Base-by-base conservation (phyloP, 2,113 vertebrate genomes). In the Syngnathus scovelli region DNA sequence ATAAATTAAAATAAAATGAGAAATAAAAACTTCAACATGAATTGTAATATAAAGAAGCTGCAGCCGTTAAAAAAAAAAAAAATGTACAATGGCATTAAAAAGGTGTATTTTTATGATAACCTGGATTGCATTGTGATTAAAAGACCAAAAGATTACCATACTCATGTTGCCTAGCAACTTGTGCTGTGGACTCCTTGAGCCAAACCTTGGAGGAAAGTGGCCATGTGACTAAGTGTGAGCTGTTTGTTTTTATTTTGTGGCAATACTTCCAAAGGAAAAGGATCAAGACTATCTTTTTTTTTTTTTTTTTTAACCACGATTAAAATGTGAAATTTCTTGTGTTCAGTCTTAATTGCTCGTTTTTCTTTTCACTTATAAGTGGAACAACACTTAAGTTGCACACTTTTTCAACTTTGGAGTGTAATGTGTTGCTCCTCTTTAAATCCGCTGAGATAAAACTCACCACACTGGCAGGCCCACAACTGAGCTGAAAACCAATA, bases 401-500 rank as follows among this genome's bases (percentile, higher is more conserved):
- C 5, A 12, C 2, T 46, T 46, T 46, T 46, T 15, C 44, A 15
- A 52, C n/a, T 52, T 52, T 52, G 19, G n/a, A n/a, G n/a, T n/a
- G n/a, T n/a, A n/a, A n/a, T n/a, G 19, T 11, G 19, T 52, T 21
- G 19, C 33, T 36, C 23, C 49, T 71, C 33, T 72, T 74, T 72
- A 63, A 75, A 71, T 78, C 73, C 70, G 37, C 43, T 33, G 54
- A 75, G 37, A 68, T 77, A 67, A 68, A 55, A 36, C 69, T 55
- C 72, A 10, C 56, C 38, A 68, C 68, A 71, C 60, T 52, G 75
- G 67, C 67, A 19, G 41, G 7, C 36, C 9, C 7, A 44, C 63
- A 43, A 23, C 60, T 75, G 75, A 82, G 69, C 78, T 75, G 65
- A 77, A 83, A 86, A 78, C 67, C 82, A 85, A 86, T 83, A 78